Conservation (phyloP, 2,113 vertebrate species). For the Xenopus borealis region DNA sequence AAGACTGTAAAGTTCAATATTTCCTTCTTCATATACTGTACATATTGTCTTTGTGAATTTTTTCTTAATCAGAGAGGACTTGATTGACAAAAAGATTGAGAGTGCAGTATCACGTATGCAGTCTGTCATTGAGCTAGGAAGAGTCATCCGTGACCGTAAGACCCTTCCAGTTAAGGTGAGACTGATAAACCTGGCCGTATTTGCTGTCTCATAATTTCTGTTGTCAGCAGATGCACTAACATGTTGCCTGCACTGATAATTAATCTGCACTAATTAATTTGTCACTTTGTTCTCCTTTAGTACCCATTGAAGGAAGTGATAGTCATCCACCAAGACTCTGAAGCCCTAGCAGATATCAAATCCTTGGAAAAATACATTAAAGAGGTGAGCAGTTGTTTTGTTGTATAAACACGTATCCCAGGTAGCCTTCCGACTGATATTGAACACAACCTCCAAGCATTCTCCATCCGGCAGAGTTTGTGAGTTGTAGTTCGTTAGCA, state of each 20-base stretch:
- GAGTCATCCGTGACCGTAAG: conserved; percentile 94
- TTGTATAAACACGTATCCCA: no score
- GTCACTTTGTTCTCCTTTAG: conserved; percentile 61
- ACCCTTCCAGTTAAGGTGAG: conserved; percentile 92
- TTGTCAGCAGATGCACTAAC: no score
- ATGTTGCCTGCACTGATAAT: not conserved
- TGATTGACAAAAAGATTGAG: conserved; percentile 93
- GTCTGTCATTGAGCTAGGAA: conserved; percentile 93
- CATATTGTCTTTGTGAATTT: conserved; percentile 11
- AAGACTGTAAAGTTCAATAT: not conserved
- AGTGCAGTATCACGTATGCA: conserved; percentile 89
- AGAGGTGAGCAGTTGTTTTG: conserved; percentile 71
- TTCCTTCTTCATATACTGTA: no score
- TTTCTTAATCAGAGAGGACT: conserved; percentile 70
- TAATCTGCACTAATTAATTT: no score
- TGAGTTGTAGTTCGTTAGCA: no score
- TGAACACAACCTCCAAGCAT: no score
- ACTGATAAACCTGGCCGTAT: not conserved
- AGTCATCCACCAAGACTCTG: conserved; percentile 88
- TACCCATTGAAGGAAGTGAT: conserved; percentile 96
- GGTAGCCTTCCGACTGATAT: no score
- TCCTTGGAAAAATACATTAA: conserved; percentile 92
- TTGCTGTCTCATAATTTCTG: not conserved
- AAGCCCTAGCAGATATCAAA: conserved; percentile 81
- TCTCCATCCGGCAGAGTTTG: no score